Conservation (phyloP, 2,797 vertebrate genomes). For the Bryconaethiops microstoma region DNA sequence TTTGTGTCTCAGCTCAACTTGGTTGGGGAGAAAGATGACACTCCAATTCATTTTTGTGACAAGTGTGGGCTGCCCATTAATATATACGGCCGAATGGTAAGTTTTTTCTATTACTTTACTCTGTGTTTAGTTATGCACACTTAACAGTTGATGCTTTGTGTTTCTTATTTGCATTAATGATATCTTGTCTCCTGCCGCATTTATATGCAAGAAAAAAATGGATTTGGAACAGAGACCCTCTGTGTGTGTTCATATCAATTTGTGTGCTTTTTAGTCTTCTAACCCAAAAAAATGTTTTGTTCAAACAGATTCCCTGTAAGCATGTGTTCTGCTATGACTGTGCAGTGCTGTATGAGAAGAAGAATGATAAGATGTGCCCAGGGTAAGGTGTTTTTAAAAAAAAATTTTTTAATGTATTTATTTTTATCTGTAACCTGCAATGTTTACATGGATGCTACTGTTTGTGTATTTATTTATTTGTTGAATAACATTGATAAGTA, state of each 20-base stretch:
- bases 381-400: conserved; percentile 89
- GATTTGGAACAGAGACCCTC: not conserved
- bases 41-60: conserved; percentile 97
- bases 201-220: not conserved
- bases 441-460: not conserved
- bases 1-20: conserved; percentile 86
- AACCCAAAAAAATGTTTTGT: not conserved
- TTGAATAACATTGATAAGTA: no score
- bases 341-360: conserved; percentile 96
- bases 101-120: conserved; percentile 16
- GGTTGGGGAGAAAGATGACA: conserved; percentile 93
- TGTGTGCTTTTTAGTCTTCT: not conserved
- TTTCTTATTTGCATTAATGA: not conserved
- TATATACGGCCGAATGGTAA: conserved; percentile 96
- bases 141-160: not conserved
- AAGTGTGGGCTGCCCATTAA: conserved; percentile 97
- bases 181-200: not conserved
- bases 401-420: no score
- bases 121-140: not conserved
- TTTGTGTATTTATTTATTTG: no score
- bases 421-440: not conserved
- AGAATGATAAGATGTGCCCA: conserved; percentile 97
- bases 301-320: conserved; percentile 93
- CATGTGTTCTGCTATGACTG: conserved; percentile 99
- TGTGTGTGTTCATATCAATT: not conserved